Percentiles rank a stretch among this genome's conserved stretches.
These are phyloP conservation scores for Sterrhoptilus dennistouni DNA, from an alignment of 2,113 vertebrate species.

Conservation along the genomic window DNA sequence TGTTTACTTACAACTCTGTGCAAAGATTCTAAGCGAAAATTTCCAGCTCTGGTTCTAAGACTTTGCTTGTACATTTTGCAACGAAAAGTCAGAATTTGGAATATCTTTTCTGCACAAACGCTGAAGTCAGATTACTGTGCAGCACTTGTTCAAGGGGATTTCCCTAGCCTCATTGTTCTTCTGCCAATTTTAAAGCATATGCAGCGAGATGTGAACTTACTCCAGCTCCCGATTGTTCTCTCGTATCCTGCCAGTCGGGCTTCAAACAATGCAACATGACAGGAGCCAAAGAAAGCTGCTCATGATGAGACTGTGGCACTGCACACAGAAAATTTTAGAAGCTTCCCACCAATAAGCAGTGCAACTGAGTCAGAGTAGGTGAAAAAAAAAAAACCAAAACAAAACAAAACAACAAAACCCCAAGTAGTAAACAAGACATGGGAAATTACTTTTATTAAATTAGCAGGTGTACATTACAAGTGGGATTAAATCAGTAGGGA, in stretches of 20 bases:
- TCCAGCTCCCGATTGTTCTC: conserved; percentile 37
- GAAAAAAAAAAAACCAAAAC: neutral
- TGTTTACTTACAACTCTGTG: neutral
- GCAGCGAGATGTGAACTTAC: conserved; percentile 30
- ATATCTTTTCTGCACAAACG: neutral
- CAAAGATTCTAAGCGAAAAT: neutral
- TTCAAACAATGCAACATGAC: conserved; percentile 14
- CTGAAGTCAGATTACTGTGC: neutral
- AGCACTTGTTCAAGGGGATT: conserved; percentile 25
- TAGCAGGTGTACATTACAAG: conserved; percentile 29
- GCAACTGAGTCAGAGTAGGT: neutral
- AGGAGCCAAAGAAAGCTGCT: conserved; percentile 15
- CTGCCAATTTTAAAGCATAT: conserved; percentile 33
- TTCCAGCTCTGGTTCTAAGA: neutral
- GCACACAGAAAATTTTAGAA: neutral
- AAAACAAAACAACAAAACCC: too few relatives aligned
- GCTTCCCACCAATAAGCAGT: neutral
- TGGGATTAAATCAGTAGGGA: conserved; percentile 16
- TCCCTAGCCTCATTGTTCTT: conserved; percentile 46
- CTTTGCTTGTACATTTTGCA: neutral
- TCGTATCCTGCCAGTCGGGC: conserved; percentile 16
- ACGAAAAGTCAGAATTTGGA: neutral
- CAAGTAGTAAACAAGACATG: neutral
- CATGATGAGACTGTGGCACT: neutral
- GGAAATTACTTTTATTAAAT: conserved; percentile 23